phyloP scores from a whole-genome alignment of 2,888 invertebrate species.

The Phymatocera aterrima region DNA sequence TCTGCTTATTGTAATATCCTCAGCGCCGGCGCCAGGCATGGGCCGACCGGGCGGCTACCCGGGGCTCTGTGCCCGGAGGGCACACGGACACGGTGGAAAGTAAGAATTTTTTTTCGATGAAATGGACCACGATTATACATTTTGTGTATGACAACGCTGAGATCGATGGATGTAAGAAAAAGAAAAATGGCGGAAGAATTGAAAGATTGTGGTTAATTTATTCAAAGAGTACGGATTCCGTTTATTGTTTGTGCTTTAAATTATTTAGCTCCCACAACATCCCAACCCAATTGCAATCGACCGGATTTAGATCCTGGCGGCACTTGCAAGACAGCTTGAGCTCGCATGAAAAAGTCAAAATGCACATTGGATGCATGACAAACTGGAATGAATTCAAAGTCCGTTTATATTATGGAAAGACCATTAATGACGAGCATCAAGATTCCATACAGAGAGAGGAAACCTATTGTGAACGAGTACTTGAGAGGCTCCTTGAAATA shows the following conservation, averaged over 20 bases:
- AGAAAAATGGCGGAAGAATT: conserved; percentile 47
- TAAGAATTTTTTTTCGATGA: conserved; percentile 3
- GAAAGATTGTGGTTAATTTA: conserved; percentile 49
- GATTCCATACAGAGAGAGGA: conserved; percentile 47
- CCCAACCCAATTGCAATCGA: conserved; percentile 43
- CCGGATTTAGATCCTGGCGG: conserved; percentile 45
- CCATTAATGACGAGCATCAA: conserved; percentile 40
- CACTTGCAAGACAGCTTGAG: conserved; percentile 41
- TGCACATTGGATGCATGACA: conserved; percentile 30
- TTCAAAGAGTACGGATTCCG: conserved; percentile 43
- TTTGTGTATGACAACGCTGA: background rate
- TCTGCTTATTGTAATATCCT: no score
- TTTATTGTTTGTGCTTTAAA: conserved; percentile 49
- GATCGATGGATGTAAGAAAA: background rate
- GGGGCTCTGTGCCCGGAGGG: conserved; percentile 17
- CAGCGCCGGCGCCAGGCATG: conserved; percentile 29
- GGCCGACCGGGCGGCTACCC: conserved; percentile 16
- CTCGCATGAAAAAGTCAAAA: conserved; percentile 43
- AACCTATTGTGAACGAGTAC: conserved; percentile 48
- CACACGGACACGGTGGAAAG: background rate
- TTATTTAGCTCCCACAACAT: conserved; percentile 30
- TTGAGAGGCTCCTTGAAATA: conserved; percentile 52
- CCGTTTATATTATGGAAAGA: conserved; percentile 40
- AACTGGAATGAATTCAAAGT: conserved; percentile 38
- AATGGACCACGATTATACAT: background rate